Evolutionary conservation across 2,797 vertebrate species (phyloP).

Genomic region (Benthosema pterotum): DNA sequence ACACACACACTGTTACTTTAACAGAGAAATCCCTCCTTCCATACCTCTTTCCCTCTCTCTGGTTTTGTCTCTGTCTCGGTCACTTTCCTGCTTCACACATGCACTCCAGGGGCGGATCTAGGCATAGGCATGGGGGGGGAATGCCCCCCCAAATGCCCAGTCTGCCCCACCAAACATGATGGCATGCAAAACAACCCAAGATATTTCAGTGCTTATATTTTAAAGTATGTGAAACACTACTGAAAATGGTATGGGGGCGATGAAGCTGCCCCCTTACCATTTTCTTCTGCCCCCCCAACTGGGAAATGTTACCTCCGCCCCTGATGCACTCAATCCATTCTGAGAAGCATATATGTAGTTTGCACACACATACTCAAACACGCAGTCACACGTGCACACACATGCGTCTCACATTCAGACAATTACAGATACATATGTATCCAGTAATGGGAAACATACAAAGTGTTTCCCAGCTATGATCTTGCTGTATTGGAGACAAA

Average conservation of each 20-base stretch:
- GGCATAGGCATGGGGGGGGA: too few species aligned
- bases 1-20: conserved; percentile 11
- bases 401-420: conserved; percentile 38
- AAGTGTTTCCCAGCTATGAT: conserved; percentile 4
- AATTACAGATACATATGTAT: conserved; percentile 33
- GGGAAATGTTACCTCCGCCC: too few species aligned
- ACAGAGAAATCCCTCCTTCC: not conserved
- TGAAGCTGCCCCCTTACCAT: too few species aligned
- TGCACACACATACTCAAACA: too few species aligned
- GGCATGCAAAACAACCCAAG: too few species aligned
- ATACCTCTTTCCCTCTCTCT: not conserved
- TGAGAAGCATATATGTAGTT: conserved; percentile 6
- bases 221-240: too few species aligned
- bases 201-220: too few species aligned
- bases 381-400: conserved; percentile 5
- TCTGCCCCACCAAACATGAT: too few species aligned
- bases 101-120: too few species aligned
- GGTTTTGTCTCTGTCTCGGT: not conserved
- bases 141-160: too few species aligned
- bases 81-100: not conserved
- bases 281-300: too few species aligned
- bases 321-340: conserved; percentile 21
- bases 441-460: conserved; percentile 26
- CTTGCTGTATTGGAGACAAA: not conserved
- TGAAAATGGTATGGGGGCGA: too few species aligned